phyloP scores from a whole-genome alignment of 2,113 vertebrate species.

The Spea bombifrons region DNA sequence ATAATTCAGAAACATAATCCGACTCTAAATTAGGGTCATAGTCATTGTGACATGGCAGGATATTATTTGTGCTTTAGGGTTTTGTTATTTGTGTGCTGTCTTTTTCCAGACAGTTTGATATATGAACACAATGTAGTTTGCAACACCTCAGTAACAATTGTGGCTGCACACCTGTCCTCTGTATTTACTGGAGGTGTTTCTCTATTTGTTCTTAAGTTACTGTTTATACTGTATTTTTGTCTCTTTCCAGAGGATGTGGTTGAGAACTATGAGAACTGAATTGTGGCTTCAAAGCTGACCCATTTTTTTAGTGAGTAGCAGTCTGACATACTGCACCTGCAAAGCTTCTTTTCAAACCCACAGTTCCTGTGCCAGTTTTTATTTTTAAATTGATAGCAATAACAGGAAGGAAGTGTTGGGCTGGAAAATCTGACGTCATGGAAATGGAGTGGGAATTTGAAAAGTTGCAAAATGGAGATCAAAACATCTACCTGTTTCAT shows the following conservation, averaged over 20 bases:
- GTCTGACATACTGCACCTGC: constrained; percentile 34
- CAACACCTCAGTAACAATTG: constrained; percentile 11
- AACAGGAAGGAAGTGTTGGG: background rate
- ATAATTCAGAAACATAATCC: too few species aligned
- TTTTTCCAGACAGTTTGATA: background rate
- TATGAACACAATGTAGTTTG: constrained; percentile 30
- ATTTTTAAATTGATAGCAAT: constrained; percentile 22
- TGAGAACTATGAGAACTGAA: constrained; percentile 41
- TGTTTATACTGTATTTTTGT: constrained; percentile 54
- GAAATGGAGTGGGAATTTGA: constrained; percentile 50
- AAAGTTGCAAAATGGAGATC: background rate
- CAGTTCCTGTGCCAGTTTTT: constrained; percentile 25
- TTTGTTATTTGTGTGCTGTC: constrained; percentile 4
- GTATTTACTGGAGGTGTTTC: constrained; percentile 45
- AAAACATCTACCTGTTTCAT: too few species aligned
- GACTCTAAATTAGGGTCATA: background rate
- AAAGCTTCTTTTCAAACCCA: constrained; percentile 11
- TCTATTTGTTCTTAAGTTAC: background rate
- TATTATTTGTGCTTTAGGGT: background rate
- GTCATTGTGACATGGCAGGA: background rate
- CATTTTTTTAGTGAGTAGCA: constrained; percentile 50
- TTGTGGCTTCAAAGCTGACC: constrained; percentile 59
- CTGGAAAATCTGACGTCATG: constrained; percentile 55
- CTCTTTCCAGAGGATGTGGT: constrained; percentile 69
- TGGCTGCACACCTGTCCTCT: constrained; percentile 43